These are phyloP conservation scores for Psittacus erithacus DNA, from an alignment of 2,113 vertebrate genomes.

Conservation along the genomic window DNA sequence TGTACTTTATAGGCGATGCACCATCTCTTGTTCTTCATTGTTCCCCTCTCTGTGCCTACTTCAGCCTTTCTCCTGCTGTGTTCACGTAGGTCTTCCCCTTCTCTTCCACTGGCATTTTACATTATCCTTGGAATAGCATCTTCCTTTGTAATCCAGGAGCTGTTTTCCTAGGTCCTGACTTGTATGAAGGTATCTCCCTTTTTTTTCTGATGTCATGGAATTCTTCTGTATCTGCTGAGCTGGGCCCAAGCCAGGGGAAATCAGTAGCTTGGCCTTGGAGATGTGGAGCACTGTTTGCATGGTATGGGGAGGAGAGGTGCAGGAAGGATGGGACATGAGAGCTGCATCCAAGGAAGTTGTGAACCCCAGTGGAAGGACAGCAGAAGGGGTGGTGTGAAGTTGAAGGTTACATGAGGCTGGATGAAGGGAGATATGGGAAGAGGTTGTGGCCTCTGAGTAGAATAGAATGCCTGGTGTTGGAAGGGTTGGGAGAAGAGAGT, in stretches of 20 bases:
- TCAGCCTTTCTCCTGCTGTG: neutral
- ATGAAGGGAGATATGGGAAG: neutral
- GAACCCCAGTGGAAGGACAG: neutral
- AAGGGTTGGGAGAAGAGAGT: neutral
- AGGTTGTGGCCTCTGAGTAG: neutral
- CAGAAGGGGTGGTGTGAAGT: neutral
- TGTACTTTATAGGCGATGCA: neutral
- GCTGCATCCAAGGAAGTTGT: neutral
- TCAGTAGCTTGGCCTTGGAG: neutral
- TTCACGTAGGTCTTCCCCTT: neutral
- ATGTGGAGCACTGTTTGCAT: neutral
- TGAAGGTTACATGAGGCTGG: neutral
- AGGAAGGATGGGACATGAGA: neutral
- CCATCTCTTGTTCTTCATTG: neutral
- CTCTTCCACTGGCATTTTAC: neutral
- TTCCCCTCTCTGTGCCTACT: neutral
- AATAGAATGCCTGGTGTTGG: neutral
- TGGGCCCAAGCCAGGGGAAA: neutral
- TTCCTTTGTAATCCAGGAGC: neutral
- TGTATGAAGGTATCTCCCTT: neutral
- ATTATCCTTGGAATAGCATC: neutral
- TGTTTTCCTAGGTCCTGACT: neutral
- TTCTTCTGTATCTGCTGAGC: neutral
- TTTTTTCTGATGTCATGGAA: neutral
- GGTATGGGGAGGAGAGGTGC: neutral